Evolutionary conservation across 2,113 vertebrate species (phyloP).

Genomic region (Notiomystis cincta): DNA sequence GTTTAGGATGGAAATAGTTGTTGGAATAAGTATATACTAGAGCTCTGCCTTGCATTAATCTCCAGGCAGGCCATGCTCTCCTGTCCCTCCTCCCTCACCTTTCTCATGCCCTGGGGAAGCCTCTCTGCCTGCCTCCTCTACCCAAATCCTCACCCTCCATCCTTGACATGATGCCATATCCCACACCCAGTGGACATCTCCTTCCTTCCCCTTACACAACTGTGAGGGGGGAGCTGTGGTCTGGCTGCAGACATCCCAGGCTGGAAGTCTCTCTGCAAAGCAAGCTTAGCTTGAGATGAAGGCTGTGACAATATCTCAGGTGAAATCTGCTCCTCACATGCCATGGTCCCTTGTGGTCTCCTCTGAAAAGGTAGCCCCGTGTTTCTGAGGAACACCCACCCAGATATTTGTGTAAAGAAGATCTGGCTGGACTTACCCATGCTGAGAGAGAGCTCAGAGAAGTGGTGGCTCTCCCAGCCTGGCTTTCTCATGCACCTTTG

Average conservation of each 20-base stretch:
- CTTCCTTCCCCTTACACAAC: not conserved
- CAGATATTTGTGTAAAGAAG: not conserved
- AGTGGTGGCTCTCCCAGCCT: not conserved
- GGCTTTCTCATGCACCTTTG: not conserved
- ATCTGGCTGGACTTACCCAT: not conserved
- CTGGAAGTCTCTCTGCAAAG: not conserved
- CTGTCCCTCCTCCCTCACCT: not conserved
- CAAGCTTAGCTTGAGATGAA: not conserved
- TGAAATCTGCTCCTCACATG: not conserved
- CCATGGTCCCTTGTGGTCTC: fast-evolving
- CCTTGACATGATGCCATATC: not conserved
- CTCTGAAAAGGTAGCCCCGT: not conserved
- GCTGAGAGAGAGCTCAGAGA: not conserved
- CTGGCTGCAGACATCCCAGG: not conserved
- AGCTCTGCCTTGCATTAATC: not conserved
- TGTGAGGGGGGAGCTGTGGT: not conserved
- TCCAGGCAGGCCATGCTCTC: not conserved
- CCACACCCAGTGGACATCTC: not conserved
- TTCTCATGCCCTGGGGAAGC: not conserved
- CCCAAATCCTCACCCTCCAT: not conserved
- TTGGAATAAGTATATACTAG: not conserved
- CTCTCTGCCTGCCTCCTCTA: not conserved
- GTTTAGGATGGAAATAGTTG: not conserved
- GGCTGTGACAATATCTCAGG: not conserved
- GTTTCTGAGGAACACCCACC: not conserved